Percentiles rank a stretch among this genome's conserved stretches.
phyloP scores from a whole-genome alignment of 2,113 vertebrate species.

The Pseudolaguvia tuberculata region DNA sequence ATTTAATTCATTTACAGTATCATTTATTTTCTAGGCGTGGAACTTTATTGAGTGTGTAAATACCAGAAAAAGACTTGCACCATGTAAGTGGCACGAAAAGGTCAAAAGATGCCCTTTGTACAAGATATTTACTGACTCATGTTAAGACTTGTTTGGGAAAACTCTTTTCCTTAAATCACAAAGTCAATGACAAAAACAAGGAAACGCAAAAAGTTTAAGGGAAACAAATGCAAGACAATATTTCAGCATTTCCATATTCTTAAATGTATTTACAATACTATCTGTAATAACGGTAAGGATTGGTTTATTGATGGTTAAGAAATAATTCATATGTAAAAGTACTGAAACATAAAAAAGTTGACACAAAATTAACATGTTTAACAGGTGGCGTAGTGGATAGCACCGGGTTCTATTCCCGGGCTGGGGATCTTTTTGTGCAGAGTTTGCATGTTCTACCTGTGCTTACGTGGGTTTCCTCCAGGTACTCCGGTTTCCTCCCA shows the following conservation, averaged over 20 bases:
- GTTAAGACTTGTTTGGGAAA: neutral
- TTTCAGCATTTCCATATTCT: conserved; percentile 2
- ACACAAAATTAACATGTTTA: too few relatives aligned
- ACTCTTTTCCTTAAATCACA: neutral
- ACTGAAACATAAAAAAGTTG: too few relatives aligned
- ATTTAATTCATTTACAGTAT: neutral
- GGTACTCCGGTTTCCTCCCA: too few relatives aligned
- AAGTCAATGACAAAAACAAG: neutral
- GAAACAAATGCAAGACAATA: conserved; percentile 4
- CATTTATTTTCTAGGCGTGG: neutral
- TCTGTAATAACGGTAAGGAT: too few relatives aligned
- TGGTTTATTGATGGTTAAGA: too few relatives aligned
- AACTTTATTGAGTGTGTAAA: neutral
- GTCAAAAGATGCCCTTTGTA: conserved; percentile 13
- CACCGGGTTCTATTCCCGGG: too few relatives aligned
- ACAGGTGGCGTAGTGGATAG: too few relatives aligned
- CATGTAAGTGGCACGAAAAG: neutral
- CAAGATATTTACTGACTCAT: conserved; percentile 14
- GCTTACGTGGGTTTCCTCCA: too few relatives aligned
- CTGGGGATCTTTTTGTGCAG: too few relatives aligned
- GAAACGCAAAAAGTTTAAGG: neutral
- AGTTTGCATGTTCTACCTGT: too few relatives aligned
- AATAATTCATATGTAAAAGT: too few relatives aligned
- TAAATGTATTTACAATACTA: neutral
- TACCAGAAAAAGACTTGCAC: conserved; percentile 1